Percentiles rank a stretch among this genome's conserved stretches.
Conservation (phyloP, 1,140 invertebrate genomes). For the Calliopsis andreniformis region DNA sequence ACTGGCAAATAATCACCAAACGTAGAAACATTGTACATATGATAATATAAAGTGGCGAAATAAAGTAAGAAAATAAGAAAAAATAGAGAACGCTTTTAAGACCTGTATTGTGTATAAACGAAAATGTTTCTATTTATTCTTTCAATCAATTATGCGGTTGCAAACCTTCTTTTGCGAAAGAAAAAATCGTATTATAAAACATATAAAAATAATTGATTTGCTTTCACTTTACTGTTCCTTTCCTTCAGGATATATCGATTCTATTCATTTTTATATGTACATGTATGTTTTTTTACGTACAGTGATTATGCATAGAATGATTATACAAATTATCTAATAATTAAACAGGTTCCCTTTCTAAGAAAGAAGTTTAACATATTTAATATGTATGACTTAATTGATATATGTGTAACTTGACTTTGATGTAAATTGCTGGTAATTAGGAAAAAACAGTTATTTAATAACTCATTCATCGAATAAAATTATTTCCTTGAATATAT, state of each 20-base stretch:
- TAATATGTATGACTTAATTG: constrained; percentile 30
- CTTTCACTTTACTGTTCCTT: constrained; percentile 52
- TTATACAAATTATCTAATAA: constrained; percentile 28
- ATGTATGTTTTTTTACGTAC: constrained; percentile 45
- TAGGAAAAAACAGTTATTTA: constrained; percentile 32
- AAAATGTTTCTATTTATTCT: constrained; percentile 17
- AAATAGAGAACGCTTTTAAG: constrained; percentile 8
- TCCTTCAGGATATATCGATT: constrained; percentile 51
- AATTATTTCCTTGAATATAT: constrained; percentile 36
- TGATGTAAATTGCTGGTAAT: constrained; percentile 36
- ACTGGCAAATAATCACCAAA: constrained; percentile 20
- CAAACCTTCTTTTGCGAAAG: background rate
- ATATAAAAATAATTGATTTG: constrained; percentile 32
- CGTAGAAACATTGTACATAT: constrained; percentile 45
- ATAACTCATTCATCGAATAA: constrained; percentile 37
- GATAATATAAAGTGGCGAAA: constrained; percentile 13
- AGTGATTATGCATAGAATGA: constrained; percentile 46
- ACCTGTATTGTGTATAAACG: background rate
- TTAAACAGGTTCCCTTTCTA: constrained; percentile 35
- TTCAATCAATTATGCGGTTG: background rate
- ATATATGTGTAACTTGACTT: constrained; percentile 27
- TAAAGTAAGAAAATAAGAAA: constrained; percentile 10
- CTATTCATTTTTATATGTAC: constrained; percentile 53
- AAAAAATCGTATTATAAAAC: background rate
- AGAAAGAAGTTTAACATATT: constrained; percentile 32